These are phyloP conservation scores for Axea sp. DNA, from an alignment of 2,888 invertebrate species.

Conservation along the genomic window DNA sequence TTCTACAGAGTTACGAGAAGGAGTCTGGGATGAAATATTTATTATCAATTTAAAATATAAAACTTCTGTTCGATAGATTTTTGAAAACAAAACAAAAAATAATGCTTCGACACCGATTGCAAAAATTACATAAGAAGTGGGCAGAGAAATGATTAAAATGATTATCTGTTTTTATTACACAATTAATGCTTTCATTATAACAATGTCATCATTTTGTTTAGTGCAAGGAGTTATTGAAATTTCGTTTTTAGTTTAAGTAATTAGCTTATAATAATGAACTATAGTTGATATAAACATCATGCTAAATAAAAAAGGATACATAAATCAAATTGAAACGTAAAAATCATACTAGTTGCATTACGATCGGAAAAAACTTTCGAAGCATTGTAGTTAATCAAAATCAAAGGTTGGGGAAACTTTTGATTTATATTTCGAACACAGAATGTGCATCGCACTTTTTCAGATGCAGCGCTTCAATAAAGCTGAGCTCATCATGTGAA, in stretches of 20 bases:
- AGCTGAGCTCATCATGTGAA: conserved; percentile 54
- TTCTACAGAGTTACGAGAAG: conserved; percentile 25
- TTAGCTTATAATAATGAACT: too few species aligned
- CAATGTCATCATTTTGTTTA: too few species aligned
- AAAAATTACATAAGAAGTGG: conserved; percentile 1
- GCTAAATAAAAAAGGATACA: too few species aligned
- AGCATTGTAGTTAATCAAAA: conserved; percentile 17
- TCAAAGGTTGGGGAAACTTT: conserved; percentile 6
- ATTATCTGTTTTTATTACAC: too few species aligned
- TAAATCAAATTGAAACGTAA: too few species aligned
- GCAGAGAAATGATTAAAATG: background rate
- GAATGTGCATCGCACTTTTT: conserved; percentile 37
- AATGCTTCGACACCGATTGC: conserved; percentile 22
- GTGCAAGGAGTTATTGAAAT: too few species aligned
- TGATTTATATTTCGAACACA: conserved; percentile 42
- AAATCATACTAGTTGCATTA: too few species aligned
- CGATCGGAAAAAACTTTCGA: too few species aligned
- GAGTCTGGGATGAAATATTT: conserved; percentile 35
- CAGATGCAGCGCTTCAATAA: conserved; percentile 43
- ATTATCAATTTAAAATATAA: conserved; percentile 31
- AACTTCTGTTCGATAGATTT: conserved; percentile 17
- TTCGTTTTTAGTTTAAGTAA: too few species aligned
- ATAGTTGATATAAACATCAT: too few species aligned
- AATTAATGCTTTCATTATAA: background rate
- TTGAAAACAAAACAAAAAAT: conserved; percentile 14